Evolutionary conservation across 2,113 vertebrate species (phyloP), one percentile per base, ranked within the genome.

Genomic region (Aix galericulata): DNA sequence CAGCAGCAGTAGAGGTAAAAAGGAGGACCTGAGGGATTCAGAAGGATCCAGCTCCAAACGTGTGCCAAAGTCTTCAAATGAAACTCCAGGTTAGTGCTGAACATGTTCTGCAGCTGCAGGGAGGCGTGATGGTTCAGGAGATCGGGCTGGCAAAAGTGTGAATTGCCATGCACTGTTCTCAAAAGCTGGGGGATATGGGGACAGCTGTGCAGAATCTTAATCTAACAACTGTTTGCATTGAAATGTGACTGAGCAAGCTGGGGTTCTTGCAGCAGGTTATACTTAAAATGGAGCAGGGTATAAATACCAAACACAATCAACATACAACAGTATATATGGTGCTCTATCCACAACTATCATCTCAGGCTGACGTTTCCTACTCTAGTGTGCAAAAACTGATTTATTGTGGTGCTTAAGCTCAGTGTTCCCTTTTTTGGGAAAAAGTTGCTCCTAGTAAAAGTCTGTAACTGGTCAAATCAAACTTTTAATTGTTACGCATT

Each of bases 21-120:
- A 98, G 86, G 99, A 99, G 73, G 98, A 98, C 60, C 59, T 78
- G 40, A 95, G 89, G 16, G 99, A 98, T 26, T 91, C 96, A 0
- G 96, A 98, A 2, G 97, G 96, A 7, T 81, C 97, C 8, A 80
- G 95, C 79, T 52, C 97, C 80, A 98, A 98, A 72, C 97, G 94
- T 2, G 92, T 69, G 12, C 60, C 96, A 36, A 98, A 98, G 94
- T 17, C 97, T 59, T 67, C 95, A 3, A 93, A 17, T 0, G 99
- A 98, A 92, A 97, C 93, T 42, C 64, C 98, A 98, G 98, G 99
- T 99, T 82, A 96, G 96, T 40, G 20, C 4, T 59, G 78, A 29
- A 4, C 32, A 1, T 1, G 6, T 29, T 11, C 55, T 68, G 86
- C n/a, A 50, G 73, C 63, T 27, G 59, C 38, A 18, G 91, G 83